Percentiles rank a stretch among this genome's conserved stretches.
Conservation (phyloP, 2,888 invertebrate species). For the Brachypterus glaber region DNA sequence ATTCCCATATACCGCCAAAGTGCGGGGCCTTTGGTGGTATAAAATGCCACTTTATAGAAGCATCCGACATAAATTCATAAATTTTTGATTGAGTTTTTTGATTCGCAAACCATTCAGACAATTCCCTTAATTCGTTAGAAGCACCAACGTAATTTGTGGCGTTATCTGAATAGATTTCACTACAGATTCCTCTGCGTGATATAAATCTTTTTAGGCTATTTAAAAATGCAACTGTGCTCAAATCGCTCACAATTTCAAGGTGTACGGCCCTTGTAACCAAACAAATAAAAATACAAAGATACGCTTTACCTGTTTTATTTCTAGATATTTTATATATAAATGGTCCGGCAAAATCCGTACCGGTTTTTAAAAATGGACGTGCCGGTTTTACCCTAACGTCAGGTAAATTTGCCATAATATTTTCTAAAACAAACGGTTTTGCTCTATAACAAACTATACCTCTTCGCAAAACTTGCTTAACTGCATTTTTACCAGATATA, state of each 20-base stretch:
- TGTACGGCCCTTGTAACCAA: slow-evolving; percentile 17
- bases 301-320: slow-evolving; percentile 11
- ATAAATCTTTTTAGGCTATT: slow-evolving; percentile 16
- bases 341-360: slow-evolving; percentile 8
- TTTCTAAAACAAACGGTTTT: slow-evolving; percentile 2
- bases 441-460: slow-evolving; percentile 7
- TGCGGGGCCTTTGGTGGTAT: slow-evolving; percentile 8
- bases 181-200: slow-evolving; percentile 13
- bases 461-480: slow-evolving; percentile 6
- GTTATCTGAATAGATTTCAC: slow-evolving; percentile 16
- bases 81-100: slow-evolving; percentile 1
- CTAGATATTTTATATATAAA: slow-evolving; percentile 17
- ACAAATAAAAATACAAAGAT: slow-evolving; percentile 18
- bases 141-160: slow-evolving; percentile 14
- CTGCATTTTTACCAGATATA: slow-evolving; percentile 2
- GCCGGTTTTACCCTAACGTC: neutral
- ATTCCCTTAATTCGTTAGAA: neutral
- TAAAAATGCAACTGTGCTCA: slow-evolving; percentile 13
- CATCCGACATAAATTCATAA: neutral
- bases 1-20: no score
- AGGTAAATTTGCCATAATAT: slow-evolving; percentile 9
- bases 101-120: no score
- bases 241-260: slow-evolving; percentile 14
- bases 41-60: slow-evolving; percentile 8
- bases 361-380: slow-evolving; percentile 2